Base-by-base conservation (phyloP, 2,888 invertebrate species). In the Lasioglossum calceatum region DNA sequence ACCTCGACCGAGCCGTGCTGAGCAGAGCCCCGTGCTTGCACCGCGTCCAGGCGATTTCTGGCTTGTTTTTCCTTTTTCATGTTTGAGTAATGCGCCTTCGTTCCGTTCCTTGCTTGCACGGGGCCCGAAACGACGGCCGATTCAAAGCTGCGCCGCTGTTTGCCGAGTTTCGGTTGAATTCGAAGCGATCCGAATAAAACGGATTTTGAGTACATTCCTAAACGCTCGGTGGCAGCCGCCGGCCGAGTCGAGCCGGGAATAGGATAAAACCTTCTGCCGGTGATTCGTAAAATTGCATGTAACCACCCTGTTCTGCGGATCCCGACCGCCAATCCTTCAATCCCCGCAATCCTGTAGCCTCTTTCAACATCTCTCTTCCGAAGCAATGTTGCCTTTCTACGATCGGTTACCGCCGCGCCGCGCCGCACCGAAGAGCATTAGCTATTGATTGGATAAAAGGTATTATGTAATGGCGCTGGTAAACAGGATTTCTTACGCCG, bases 361-460 rank as follows among this genome's bases (percentile, higher is more conserved):
- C 80, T 42, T 77, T 83, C 84, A 58, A 82, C 79, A 75, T 82
- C 77, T 82, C 78, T 64, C 79, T 50, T 78, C 67, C 77, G 44
- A 78, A 32, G 70, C 54, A 36, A n/a, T 83, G 77, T 83, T 82
- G 79, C 82, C 74, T 64, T 67, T 67, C 64, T 71, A 70, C 82
- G 77, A 50, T 82, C 84, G 72, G 77, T 85, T 79, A 77, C 82
- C 72, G 70, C 44, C 72, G 61, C 78, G 70, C 44, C 70, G 67
- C 78, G 44, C 61, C 70, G 67, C 78, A 44, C 16, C 47, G 61
- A 75, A 75, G 36, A 67, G 70, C 79, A 84, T 83, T 89, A 82
- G 85, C 87, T 92, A 92, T 92, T 88, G 92, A 93, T 92, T 91
- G 91, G 88, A 92, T 90, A 84, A 89, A 89, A 91, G 90, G 91